Base-by-base conservation (phyloP, 2,113 vertebrate genomes). In the Sphaerodactylus townsendi region DNA sequence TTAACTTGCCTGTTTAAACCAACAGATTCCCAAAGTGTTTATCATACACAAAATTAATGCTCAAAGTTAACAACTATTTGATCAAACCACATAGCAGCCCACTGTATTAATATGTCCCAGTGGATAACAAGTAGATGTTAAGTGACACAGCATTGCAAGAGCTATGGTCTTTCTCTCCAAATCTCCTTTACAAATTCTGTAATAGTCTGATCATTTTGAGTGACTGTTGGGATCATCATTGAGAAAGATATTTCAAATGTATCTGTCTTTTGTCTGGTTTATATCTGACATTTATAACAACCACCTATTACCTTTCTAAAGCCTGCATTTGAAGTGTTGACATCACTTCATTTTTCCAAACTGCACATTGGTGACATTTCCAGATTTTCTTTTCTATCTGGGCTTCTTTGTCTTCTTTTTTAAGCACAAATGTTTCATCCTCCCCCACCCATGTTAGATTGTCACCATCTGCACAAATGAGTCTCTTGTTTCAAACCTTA, bases 161-260 rank as follows among this genome's bases (percentile, higher is more conserved):
- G 82, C 76, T 76, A 37, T 17, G 89, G 82, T 56, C 41, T 88
- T 87, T 82, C 35, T 84, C 87, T 90, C 92, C 84, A 85, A 82
- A 46, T 91, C 91, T 78, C 71, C 85, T 87, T 83, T 80, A 89
- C 75, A 85, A 87, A 85, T 84, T 56, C 82, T 77, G 53, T 79
- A 92, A 91, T 88, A 94, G 68, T 76, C 81, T 89, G 68, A 92
- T 93, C 76, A 71, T 74, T 94, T 90, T 93, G 89, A 94, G 79
- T 91, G 89, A 83, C 85, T 91, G 87, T 91, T 91, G 78, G 86
- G 53, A 81, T 90, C 81, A 91, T 86, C 92, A 90, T 87, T 89
- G 85, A 87, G 79, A 81, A 88, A 87, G 85, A 81, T 65, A 85
- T 90, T 93, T 92, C 84, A 93, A 94, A 84, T 79, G 10, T 75